Evolutionary conservation across 2,888 invertebrate genomes (phyloP), one percentile per base, ranked within the genome.

Genomic region (Rhagonycha lutea): DNA sequence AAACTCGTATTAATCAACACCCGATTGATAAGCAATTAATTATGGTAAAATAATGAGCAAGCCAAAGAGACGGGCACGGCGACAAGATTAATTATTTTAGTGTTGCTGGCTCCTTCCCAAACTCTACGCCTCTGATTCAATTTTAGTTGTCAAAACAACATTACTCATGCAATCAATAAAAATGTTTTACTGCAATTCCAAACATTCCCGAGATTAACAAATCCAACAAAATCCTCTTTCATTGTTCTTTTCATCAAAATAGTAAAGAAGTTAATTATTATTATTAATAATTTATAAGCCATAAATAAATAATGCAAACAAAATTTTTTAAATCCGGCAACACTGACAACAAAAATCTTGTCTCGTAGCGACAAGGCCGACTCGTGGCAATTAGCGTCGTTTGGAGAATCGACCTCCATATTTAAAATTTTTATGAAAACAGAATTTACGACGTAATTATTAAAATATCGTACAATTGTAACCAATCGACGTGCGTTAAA

Each of bases 1-100:
- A 76, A 78, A 78, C 74, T 78, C 78, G 78, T 29, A 74, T 71
- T 69, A 73, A 61, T 76, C 69, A 78, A 63, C 69, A 68, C 70
- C 73, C 76, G 73, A 60, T 60, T 23, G 61, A n/a, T 18, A 70
- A 23, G 61, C 14, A 18, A 61, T 47, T 47, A 47, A 47, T 47
- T 47, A 47, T 47, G 47, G 8, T 47, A 47, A 47, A 47, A 47
- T 47, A 47, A 47, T 47, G 14, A 47, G 7, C 24, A 29, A 69
- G 24, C 63, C 63, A 65, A 65, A n/a, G 26, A 32, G 74, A 18
- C 62, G 71, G 71, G 60, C 75, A 71, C 75, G 75, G 29, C 75
- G 75, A 62, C 28, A 47, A 70, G 71, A 69, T 68, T 71, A 71
- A 71, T n/a, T 61, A 71, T n/a, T 61, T 61, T 68, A 62, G 72